Evolutionary conservation across 2,888 invertebrate genomes (phyloP).

Genomic region (Icerya purchasi): DNA sequence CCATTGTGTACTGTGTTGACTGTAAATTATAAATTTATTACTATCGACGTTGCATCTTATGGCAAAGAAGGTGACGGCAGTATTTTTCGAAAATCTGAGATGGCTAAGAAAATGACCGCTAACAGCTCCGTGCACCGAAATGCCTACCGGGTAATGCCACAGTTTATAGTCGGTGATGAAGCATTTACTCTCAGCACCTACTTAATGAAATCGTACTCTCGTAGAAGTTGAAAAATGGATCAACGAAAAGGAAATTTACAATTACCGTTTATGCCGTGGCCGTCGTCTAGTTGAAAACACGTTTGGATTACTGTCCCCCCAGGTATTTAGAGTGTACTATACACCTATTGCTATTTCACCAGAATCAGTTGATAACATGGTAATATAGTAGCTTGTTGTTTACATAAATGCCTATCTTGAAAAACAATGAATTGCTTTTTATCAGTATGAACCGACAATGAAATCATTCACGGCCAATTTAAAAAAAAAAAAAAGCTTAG

Average conservation of each 20-base stretch:
- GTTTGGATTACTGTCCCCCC: neutral
- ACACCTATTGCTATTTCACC: neutral
- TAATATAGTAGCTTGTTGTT: neutral
- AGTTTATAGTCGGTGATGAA: neutral
- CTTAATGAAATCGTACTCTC: neutral
- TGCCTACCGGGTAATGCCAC: neutral
- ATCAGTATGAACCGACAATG: neutral
- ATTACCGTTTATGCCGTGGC: neutral
- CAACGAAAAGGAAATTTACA: neutral
- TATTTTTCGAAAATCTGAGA: neutral
- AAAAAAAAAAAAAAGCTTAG: too few species aligned
- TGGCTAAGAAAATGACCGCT: neutral
- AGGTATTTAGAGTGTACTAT: neutral
- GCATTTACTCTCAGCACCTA: neutral
- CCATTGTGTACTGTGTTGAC: constrained; percentile 11
- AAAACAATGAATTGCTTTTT: neutral
- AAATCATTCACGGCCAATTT: neutral
- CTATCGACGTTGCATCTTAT: constrained; percentile 10
- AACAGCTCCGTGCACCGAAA: neutral
- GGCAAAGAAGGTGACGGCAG: constrained; percentile 11
- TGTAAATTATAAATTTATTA: constrained; percentile 10
- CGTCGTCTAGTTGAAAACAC: neutral
- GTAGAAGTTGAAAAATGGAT: neutral
- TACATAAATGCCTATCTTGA: neutral
- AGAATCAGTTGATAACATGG: neutral